These are phyloP conservation scores for Caenorhabditis zanzibari DNA, from an alignment of 2,888 invertebrate genomes.

Conservation along the genomic window DNA sequence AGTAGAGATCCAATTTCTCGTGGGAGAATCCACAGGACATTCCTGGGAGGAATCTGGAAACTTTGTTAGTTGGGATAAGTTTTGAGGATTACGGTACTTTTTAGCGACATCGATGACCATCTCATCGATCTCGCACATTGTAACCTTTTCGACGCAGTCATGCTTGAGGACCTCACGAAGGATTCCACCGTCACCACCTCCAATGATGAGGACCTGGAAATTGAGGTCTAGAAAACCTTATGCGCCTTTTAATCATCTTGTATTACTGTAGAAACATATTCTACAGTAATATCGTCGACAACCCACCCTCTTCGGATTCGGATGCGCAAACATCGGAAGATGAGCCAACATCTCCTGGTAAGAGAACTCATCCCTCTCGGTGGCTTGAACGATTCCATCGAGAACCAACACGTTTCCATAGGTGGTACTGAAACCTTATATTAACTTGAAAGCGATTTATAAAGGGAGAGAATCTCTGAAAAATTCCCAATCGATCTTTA, in stretches of 20 bases:
- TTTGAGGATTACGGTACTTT: constrained; percentile 84
- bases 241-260: no score
- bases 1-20: constrained; percentile 90
- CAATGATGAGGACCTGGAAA: constrained; percentile 91
- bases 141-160: constrained; percentile 91
- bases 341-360: constrained; percentile 99
- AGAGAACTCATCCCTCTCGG: constrained; percentile 95
- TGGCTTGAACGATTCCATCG: constrained; percentile 97
- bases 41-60: constrained; percentile 88
- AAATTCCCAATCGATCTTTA: not conserved
- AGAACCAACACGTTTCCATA: constrained; percentile 93
- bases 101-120: constrained; percentile 94
- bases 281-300: no score
- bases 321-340: constrained; percentile 93
- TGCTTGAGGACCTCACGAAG: constrained; percentile 95
- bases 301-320: constrained; percentile 90
- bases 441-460: no score
- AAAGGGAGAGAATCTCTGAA: not conserved
- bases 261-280: no score
- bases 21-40: constrained; percentile 93
- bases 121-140: constrained; percentile 96
- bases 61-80: not conserved
- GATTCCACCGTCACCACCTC: constrained; percentile 98
- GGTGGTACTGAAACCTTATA: constrained; percentile 87
- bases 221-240: not conserved